A percentile compares a stretch with the other conserved stretches of the same genome.
phyloP scores from a whole-genome alignment of 2,797 vertebrate species.

The Syngnathus rostellatus region DNA sequence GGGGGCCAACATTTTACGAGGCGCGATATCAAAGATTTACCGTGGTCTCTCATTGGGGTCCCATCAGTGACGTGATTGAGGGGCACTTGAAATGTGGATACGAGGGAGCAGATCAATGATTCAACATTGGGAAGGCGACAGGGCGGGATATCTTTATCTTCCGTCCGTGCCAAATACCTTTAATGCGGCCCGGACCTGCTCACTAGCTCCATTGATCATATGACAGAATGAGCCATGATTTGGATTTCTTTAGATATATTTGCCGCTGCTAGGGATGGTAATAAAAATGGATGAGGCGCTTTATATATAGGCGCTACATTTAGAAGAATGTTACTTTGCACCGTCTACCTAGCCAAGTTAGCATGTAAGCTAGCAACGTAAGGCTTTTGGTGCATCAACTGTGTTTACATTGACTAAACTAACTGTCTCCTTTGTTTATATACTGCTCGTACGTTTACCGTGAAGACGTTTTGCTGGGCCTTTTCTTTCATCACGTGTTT shows the following conservation, averaged over 20 bases:
- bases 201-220: background rate
- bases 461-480: no score
- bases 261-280: background rate
- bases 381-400: no score
- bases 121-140: background rate
- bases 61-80: conserved; percentile 5
- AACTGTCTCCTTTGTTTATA: no score
- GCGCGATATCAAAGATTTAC: conserved; percentile 2
- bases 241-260: background rate
- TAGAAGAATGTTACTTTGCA: background rate
- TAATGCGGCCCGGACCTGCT: background rate
- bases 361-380: no score
- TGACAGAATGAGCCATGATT: background rate
- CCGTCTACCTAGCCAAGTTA: no score
- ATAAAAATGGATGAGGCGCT: background rate
- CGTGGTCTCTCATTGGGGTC: background rate
- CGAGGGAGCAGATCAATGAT: conserved; percentile 1
- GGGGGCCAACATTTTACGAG: conserved; percentile 6
- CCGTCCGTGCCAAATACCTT: background rate
- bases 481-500: no score
- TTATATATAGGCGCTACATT: background rate
- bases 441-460: no score
- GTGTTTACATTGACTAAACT: no score
- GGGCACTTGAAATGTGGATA: background rate
- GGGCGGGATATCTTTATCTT: background rate